Evolutionary conservation across 2,888 invertebrate genomes (phyloP), one percentile per base, ranked within the genome.

Genomic region (Erebia palarica): DNA sequence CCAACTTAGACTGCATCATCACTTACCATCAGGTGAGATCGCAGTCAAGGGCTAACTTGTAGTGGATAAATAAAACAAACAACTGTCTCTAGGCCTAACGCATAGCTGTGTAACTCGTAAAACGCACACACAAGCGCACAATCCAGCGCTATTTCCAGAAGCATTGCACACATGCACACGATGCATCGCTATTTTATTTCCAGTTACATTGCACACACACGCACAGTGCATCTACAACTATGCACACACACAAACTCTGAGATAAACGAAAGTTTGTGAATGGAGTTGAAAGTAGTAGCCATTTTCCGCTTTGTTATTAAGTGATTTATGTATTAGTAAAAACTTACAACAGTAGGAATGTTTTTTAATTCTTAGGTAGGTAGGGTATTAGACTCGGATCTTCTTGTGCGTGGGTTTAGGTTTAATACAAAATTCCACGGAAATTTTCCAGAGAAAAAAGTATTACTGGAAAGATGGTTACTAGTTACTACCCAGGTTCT

Each of bases 191-290:
- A 59, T 59, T 49, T 36, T 36, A 59, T 59, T 49, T 36, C 10
- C 42, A 13, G 14, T 44, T 21, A 21, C 57, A 68, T 49, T 68
- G 69, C 70, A 75, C 70, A 74, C 75, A 63, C 13, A 47, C 27
- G 36, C 71, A 65, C 18, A 53, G 1, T 51, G 68, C 60, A 68
- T 60, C 60, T n/a, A 51, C 5, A 21, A 27, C 57, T 67, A 68
- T 53, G 61, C 68, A 68, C 68, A 47, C 73, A 71, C 73, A 68
- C 72, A 51, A 18, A 13, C 21, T 57, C 65, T 74, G 63, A 65
- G 65, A 72, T 74, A 82, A 82, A 81, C 82, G 84, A 85, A 83
- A 84, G 85, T 85, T 76, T 79, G 77, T 80, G 79, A 84, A 82
- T 84, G 82, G 78, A 75, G 65, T 63, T 27, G 72, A 73, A 74